A percentile compares a stretch with the other conserved stretches of the same genome.
Evolutionary conservation across 2,797 vertebrate species (phyloP).

Genomic region (Brachyalestes nurse): DNA sequence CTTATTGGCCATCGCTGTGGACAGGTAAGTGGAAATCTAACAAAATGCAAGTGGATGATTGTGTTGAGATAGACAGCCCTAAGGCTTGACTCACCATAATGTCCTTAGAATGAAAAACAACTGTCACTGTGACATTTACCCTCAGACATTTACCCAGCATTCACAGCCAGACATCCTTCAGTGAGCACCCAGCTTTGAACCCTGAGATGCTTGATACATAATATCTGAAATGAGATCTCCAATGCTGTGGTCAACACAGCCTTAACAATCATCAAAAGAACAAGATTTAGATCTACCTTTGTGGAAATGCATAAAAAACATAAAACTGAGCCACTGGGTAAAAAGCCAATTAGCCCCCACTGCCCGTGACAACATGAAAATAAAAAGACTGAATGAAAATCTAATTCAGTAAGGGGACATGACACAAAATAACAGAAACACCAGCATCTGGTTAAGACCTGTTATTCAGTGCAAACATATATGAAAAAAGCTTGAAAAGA

Average conservation of each 20-base stretch:
- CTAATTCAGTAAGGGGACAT: constrained; percentile 2
- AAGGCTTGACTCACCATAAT: constrained; percentile 1
- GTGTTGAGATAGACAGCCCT: constrained; percentile 31
- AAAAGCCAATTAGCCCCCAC: not conserved
- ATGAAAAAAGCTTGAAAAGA: not conserved
- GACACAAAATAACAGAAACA: not conserved
- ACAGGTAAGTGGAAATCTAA: constrained; percentile 82
- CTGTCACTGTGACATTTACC: constrained; percentile 32
- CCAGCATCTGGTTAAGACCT: not conserved
- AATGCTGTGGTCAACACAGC: not conserved
- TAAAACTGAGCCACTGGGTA: not conserved
- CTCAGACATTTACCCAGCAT: not conserved
- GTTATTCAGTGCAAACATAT: not conserved
- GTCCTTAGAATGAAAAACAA: constrained; percentile 26
- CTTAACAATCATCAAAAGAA: too few species aligned
- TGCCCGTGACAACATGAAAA: not conserved
- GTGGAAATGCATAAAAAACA: constrained; percentile 6
- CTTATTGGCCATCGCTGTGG: constrained; percentile 92
- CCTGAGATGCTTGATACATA: not conserved
- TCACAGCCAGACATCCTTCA: not conserved
- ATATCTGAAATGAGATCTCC: not conserved
- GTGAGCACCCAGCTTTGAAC: not conserved
- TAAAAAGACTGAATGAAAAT: not conserved
- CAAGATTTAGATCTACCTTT: not conserved
- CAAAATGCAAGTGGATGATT: not conserved